Base-by-base conservation (phyloP, 2,888 invertebrate genomes). In the Congeria kusceri region DNA sequence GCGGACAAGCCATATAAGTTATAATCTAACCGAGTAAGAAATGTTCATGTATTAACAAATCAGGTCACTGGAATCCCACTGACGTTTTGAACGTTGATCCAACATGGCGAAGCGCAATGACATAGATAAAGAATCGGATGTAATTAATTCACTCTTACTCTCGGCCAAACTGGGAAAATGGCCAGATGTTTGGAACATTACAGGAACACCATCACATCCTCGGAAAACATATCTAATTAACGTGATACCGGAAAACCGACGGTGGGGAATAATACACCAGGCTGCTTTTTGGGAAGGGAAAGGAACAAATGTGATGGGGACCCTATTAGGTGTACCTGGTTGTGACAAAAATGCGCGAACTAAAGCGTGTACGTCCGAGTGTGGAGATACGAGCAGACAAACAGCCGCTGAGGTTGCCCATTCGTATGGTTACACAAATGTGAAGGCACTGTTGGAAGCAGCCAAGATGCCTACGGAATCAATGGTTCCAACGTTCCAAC, bases 181-280 rank as follows among this genome's bases (percentile, higher is more conserved):
- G 82, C 56, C 57, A 18, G 44, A 39, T 4, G 84, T 86, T 1
- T 81, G 71, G 72, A 11, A 25, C 15, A 82, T 84, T 25, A n/a
- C 84, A 0, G 81, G 84, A n/a, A 62, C 68, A 11, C 80, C 79
- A 3, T 66, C 66, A 7, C 44, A 61, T 13, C 86, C 77, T 18
- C 28, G 28, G n/a, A 80, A 78, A 32, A 53, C 68, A 13, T 79
- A 67, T 23, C 53, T 84, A 3, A 66, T 84, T 5, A 86, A 86
- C 62, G 59, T 72, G 9, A 80, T 83, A 27, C 86, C 86, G 25
- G 86, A 84, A 63, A 77, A 80, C 47, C 70, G 84, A 39, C 70
- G 83, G 15, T 86, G 86, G 86, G 80, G 84, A n/a, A 47, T 84
- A 1, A 18, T 86, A 18, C 84, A 84, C 44, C 86, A 86, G 46